A percentile compares a stretch with the other conserved stretches of the same genome.
phyloP scores from a whole-genome alignment of 2,888 invertebrate species.

The Aporophyla nigra region DNA sequence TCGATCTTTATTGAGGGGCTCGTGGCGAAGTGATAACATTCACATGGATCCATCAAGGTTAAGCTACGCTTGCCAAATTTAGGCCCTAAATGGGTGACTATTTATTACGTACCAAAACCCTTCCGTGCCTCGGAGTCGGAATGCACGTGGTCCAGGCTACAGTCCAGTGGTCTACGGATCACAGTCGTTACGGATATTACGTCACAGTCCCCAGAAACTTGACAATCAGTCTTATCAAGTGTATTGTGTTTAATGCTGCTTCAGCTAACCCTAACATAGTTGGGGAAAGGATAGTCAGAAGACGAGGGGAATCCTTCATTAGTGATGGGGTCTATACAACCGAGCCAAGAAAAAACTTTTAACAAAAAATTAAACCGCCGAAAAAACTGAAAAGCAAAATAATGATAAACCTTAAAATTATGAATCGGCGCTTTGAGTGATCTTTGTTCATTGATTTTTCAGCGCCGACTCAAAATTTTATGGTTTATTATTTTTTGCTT shows the following conservation, averaged over 20 bases:
- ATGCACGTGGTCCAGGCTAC: neutral
- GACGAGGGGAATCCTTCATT: neutral
- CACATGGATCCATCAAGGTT: neutral
- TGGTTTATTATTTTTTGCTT: too few species aligned
- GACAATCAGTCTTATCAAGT: too few species aligned
- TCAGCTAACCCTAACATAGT: neutral
- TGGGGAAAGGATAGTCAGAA: neutral
- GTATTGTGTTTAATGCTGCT: neutral
- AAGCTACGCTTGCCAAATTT: neutral
- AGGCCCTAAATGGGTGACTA: neutral
- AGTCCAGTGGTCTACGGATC: too few species aligned
- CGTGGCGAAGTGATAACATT: slow-evolving; percentile 7
- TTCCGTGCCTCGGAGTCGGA: neutral
- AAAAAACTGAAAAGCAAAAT: too few species aligned
- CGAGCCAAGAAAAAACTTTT: neutral
- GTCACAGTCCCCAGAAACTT: neutral
- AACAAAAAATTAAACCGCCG: too few species aligned
- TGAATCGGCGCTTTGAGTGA: too few species aligned
- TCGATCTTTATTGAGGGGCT: neutral
- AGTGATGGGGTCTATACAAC: neutral
- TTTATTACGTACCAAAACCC: too few species aligned
- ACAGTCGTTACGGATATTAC: neutral
- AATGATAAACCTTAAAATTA: too few species aligned
- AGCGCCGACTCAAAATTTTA: too few species aligned
- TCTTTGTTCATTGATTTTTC: too few species aligned